Percentiles rank a stretch among this genome's conserved stretches.
phyloP scores from a whole-genome alignment of 30 jellyfish, hydroid and myxozoan genomes.

The Aurelia coerulea region DNA sequence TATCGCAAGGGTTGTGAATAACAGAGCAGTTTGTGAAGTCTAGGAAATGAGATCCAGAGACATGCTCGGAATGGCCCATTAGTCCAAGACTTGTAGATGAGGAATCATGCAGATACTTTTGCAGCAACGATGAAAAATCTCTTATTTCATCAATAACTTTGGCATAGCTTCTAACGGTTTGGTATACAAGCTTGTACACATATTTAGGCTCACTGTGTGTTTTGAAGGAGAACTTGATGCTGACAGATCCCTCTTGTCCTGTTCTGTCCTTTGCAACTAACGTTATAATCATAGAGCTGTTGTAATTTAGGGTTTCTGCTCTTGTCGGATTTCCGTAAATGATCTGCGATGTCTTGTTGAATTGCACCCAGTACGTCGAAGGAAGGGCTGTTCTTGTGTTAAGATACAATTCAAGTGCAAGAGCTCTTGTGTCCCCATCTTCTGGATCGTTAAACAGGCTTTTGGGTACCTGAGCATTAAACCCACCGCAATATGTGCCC shows the following conservation, averaged over 20 bases:
- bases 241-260: slow-evolving; percentile 64
- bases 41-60: slow-evolving; percentile 13
- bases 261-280: slow-evolving; percentile 80
- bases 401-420: slow-evolving; percentile 35
- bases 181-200: slow-evolving; percentile 32
- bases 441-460: slow-evolving; percentile 82
- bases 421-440: slow-evolving; percentile 89
- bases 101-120: slow-evolving; percentile 24
- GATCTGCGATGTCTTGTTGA: slow-evolving; percentile 57
- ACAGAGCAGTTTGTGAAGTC: slow-evolving; percentile 85
- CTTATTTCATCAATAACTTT: slow-evolving; percentile 22
- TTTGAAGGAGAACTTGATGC: slow-evolving; percentile 44
- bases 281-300: not conserved
- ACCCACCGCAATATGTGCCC: slow-evolving; percentile 84
- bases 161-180: not conserved
- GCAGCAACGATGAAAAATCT: slow-evolving; percentile 15
- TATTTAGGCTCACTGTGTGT: slow-evolving; percentile 62
- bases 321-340: slow-evolving; percentile 67
- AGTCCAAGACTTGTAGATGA: slow-evolving; percentile 46
- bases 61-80: slow-evolving; percentile 4
- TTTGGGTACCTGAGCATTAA: slow-evolving; percentile 59
- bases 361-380: slow-evolving; percentile 69
- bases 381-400: slow-evolving; percentile 25
- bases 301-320: slow-evolving; percentile 21
- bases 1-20: slow-evolving; percentile 86